Base-by-base conservation (phyloP, 35 echinoderm and acorn worm genomes). In the Apostichopus californicus region DNA sequence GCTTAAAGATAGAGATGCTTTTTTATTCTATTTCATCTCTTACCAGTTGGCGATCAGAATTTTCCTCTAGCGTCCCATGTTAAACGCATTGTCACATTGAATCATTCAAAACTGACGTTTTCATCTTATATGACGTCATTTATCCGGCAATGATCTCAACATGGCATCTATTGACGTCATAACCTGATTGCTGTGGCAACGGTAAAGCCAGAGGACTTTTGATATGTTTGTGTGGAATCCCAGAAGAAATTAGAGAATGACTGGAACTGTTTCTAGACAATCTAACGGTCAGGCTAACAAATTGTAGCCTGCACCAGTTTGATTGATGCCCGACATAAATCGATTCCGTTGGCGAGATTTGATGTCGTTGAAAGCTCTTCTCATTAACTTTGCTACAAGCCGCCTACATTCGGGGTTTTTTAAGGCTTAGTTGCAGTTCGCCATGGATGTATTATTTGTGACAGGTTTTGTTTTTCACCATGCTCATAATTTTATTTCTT, bases 141-240 rank as follows among this genome's bases (percentile, higher is more conserved):
- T 75, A 22, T 18, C 17, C 7, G 24, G 20, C 7, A 13, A 8
- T 18, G 71, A 75, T 75, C 71, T 75, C 71, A 8, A 5, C 21
- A 13, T 75, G 71, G 71, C 71, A 24, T 75, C 71, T n/a, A 75
- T 75, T 75, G 71, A 75, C 17, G 71, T 75, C 71, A 75, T 75
- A 75, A 13, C 71, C 21, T 20, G 17, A 22, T 75, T 18, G 71
- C 71, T 22, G n/a, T 75, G 71, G 17, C 71, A 22, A 75, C 71
- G 20, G n/a, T 22, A 75, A 75, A 75, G 14, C 71, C 71, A 75
- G 20, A 18, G 71, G 71, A 75, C 17, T 14, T 75, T 20, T 75
- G 71, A 20, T 75, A 20, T 22, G 24, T 75, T 13, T 11, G 64
- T 68, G 58, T 75, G 20, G 20, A 75, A 75, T 75, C 71, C 71